A percentile compares a stretch with the other conserved stretches of the same genome.
Evolutionary conservation across 2,113 vertebrate species (phyloP).

Genomic region (Cephalopterus ornatus): DNA sequence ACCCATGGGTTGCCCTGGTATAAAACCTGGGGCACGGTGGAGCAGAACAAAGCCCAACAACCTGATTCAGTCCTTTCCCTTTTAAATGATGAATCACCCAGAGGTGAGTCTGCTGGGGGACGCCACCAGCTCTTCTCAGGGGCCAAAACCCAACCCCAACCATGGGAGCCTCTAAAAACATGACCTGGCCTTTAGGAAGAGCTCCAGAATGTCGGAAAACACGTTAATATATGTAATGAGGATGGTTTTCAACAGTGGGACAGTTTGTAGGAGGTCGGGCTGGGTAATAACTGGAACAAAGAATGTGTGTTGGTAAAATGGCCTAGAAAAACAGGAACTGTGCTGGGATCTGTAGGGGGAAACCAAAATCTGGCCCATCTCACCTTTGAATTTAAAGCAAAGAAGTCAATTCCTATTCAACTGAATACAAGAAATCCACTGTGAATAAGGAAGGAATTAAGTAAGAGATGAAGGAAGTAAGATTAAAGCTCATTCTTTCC

Average conservation of each 20-base stretch:
- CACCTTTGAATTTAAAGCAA: neutral
- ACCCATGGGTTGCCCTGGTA: neutral
- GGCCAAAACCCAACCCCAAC: neutral
- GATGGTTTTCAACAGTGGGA: neutral
- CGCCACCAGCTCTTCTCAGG: neutral
- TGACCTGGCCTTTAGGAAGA: neutral
- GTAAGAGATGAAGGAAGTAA: constrained; percentile 34
- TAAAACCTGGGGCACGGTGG: neutral
- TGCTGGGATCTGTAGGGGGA: neutral
- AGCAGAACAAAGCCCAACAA: no score
- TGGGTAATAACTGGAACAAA: neutral
- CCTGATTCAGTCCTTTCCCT: neutral
- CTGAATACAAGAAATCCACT: neutral
- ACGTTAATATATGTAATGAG: neutral
- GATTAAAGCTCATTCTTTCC: constrained; percentile 55
- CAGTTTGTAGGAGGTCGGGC: neutral
- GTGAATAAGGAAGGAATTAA: constrained; percentile 19
- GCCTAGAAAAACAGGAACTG: constrained; percentile 18
- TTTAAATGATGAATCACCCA: neutral
- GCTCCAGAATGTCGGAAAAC: neutral
- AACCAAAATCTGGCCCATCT: neutral
- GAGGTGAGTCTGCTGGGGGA: neutral
- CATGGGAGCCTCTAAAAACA: neutral
- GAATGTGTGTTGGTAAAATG: neutral
- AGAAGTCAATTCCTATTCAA: neutral